Evolutionary conservation across 2,797 vertebrate species (phyloP), one percentile per base, ranked within the genome.

Genomic region (Chrysolophus pictus): DNA sequence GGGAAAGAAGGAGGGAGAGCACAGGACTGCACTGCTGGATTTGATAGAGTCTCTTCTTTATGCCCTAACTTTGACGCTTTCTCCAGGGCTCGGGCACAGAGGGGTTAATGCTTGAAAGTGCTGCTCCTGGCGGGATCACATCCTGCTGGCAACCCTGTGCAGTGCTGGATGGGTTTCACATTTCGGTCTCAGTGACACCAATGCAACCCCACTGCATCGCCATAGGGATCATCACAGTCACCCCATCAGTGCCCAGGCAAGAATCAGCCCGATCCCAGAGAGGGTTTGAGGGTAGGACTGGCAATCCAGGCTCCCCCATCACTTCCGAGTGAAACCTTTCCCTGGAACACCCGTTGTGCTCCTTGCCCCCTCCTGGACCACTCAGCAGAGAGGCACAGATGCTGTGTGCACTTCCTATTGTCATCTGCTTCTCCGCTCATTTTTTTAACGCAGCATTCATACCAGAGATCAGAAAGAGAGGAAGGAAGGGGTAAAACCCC

Each of bases 341-440:
- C 44, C 53, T 1, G 4, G 1, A 5, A 67, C 15, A 18, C 82
- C 69, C 46, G 79, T 22, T 16, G 2, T 9, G 4, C 9, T 63
- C 58, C n/a, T 42, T 10, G 11, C 41, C 24, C 62, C 21, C 39
- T 49, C 69, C 80, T 6, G 28, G 83, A 76, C 42, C 39, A 7
- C 10, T 1, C 73, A 37, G 35, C 3, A 0, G 9, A 0, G 2
- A 62, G 55, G 37, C 24, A 11, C 3, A 24, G 1, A 10, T 12
- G 21, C 70, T 14, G 37, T 3, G 5, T 2, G 19, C 62, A 3
- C 76, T 60, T 53, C 62, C 41, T 8, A 3, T 60, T 87, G 49
- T 35, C 77, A 69, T 6, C 68, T 2, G 4, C 15, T 82, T 63
- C 31, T 15, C 64, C 9, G 28, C 65, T 78, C 22, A 2, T 79